phyloP scores from a whole-genome alignment of 2,797 vertebrate species.

The Sphaeramia orbicularis region DNA sequence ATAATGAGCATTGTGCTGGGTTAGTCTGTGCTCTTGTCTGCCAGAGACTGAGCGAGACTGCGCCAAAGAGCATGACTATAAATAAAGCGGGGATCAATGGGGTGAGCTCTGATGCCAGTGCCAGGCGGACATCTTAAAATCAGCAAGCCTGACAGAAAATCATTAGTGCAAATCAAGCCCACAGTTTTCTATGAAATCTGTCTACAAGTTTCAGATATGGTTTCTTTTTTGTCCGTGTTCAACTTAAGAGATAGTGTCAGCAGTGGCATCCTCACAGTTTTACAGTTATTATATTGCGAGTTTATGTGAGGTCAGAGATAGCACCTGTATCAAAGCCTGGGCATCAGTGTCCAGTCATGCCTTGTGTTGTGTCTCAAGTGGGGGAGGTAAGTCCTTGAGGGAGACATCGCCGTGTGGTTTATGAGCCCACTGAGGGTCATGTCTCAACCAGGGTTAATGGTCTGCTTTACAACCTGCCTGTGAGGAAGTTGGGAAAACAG shows the following conservation, averaged over 20 bases:
- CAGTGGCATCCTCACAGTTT: slow-evolving; percentile 2
- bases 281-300: background rate
- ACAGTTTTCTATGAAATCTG: slow-evolving; percentile 33
- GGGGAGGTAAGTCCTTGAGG: slow-evolving; percentile 57
- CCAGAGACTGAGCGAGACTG: slow-evolving; percentile 43
- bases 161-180: slow-evolving; percentile 39
- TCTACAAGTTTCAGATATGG: slow-evolving; percentile 4
- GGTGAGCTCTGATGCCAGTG: slow-evolving; percentile 51
- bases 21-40: slow-evolving; percentile 30
- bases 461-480: slow-evolving; percentile 67
- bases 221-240: slow-evolving; percentile 8
- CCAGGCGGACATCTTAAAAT: slow-evolving; percentile 59
- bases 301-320: slow-evolving; percentile 23
- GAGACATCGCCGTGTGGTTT: slow-evolving; percentile 76
- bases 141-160: slow-evolving; percentile 57
- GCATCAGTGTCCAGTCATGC: slow-evolving; percentile 16
- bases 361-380: slow-evolving; percentile 17
- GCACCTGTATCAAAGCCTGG: slow-evolving; percentile 25
- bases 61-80: slow-evolving; percentile 62
- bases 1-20: slow-evolving; percentile 30
- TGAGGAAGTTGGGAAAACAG: slow-evolving; percentile 56
- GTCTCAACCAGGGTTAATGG: slow-evolving; percentile 74
- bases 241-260: background rate
- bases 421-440: slow-evolving; percentile 62
- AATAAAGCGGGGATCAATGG: slow-evolving; percentile 69